Base-by-base conservation (phyloP, 2,797 vertebrate species). In the Macropodus opercularis region DNA sequence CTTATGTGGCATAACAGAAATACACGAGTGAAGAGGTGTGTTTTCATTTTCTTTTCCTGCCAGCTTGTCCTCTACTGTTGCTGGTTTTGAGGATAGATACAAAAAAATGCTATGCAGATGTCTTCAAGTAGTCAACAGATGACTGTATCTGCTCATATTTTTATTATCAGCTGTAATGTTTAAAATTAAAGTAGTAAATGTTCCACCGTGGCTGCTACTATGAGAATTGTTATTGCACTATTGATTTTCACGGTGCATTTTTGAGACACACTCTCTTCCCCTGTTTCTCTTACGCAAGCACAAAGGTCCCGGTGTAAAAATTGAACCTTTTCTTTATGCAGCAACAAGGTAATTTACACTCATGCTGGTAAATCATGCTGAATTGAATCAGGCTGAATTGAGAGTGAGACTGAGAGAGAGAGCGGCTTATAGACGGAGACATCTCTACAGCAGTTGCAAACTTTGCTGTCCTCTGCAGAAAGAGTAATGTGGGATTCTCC, bases 391-490 rank as follows among this genome's bases (percentile, higher is more conserved):
- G 31, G 59, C 15, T 52, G 27, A 65, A 79, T 3, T 42, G 48
- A 75, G 23, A 63, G 24, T 31, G 50, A 51, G 52, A 22, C 15
- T 41, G 4, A 7, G 29, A 11, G 22, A 68, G 10, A 2, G 43
- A 62, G 54, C 1, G 14, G 57, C 41, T 8, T 19, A 34, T 5
- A 64, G 47, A 69, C 43, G 36, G 43, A 67, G 62, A 56, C 19
- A 8, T 51, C 34, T 36, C 57, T 22, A 38, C 31, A 51, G 41
- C 42, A 48, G 26, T 50, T 65, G 74, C 69, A 79, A 79, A 78
- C 80, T 88, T 79, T 89, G 89, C 89, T 87, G 84, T 80, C 85
- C 85, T 83, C 75, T 84, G 89, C 88, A 91, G 80, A 88, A 89
- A 88, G 70, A 74, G 68, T 86, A 87, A 80, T 89, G 89, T 77